Base-by-base conservation (phyloP, 1,140 invertebrate species). In the Hylyphantes graminicola region DNA sequence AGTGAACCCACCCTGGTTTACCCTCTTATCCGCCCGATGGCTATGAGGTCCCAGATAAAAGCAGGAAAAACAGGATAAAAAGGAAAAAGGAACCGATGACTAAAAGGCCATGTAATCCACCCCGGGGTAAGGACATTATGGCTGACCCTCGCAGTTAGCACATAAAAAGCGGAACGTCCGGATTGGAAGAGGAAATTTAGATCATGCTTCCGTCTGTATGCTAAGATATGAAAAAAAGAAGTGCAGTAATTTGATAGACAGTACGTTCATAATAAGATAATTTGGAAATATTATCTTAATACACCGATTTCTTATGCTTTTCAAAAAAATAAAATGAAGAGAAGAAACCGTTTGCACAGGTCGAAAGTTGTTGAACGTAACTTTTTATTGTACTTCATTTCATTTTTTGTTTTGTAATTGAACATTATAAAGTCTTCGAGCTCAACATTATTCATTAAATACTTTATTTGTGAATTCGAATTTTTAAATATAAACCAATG, bases 81-180 rank as follows among this genome's bases (percentile, higher is more conserved):
- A 35, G 63, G 64, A 7, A 61, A 48, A 78, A 63, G 64, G 50
- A 72, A 48, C 55, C 57, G 54, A 76, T 50, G 57, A 73, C 79
- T 72, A 81, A 81, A 81, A 81, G 79, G 68, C 35, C 79, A 64
- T 81, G 79, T 81, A 81, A 81, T 81, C 79, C 68, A 59, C 21
- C 77, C 67, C 17, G 53, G 65, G 65, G 77, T 35, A 15, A 55
- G 77, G 76, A 61, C 64, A 76, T 76, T 76, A 76, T n/a, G 57
- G 57, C 12, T 61, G 74, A 76, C 61, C 61, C 64, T 65, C 67
- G 11, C 17, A 57, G 72, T 74, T 74, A 74, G 55, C 72, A 55
- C 35, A 35, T 35, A 35, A 35, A 35, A 35, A 35, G 35, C 35
- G 35, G 35, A 35, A 35, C 35, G 35, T 67, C 74, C 74, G 74